Conservation (phyloP, 2,888 invertebrate species). For the Sceliomorpha sp. region DNA sequence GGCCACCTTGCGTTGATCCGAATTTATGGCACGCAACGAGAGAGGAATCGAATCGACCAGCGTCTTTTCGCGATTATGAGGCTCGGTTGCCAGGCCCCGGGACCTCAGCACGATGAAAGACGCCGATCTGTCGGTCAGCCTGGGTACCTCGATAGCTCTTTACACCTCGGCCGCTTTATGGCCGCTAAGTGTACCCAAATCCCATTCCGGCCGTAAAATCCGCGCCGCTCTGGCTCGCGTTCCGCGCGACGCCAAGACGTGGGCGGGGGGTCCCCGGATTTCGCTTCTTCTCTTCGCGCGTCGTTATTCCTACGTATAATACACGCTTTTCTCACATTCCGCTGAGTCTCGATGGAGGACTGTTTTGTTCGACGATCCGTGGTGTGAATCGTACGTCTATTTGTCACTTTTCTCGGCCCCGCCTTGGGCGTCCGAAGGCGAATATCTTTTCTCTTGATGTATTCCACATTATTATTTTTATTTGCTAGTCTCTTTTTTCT, state of each 20-base stretch:
- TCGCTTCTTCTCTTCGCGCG: conserved; percentile 17
- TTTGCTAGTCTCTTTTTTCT: too few species aligned
- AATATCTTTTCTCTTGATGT: too few species aligned
- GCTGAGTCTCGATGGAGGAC: conserved; percentile 13
- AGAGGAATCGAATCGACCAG: conserved; percentile 19
- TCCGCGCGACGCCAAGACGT: conserved; percentile 9
- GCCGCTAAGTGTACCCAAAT: conserved; percentile 77
- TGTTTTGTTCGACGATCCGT: conserved; percentile 9
- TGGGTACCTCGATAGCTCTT: conserved; percentile 69
- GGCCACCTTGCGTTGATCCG: conserved; percentile 5
- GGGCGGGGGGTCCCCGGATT: conserved; percentile 28
- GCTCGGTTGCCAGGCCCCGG: conserved; percentile 46
- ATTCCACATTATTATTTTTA: too few species aligned
- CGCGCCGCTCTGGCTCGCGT: conserved; percentile 45
- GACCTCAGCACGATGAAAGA: conserved; percentile 67
- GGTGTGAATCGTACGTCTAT: neutral
- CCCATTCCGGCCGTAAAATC: conserved; percentile 73
- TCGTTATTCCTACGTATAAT: conserved; percentile 35
- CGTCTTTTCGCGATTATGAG: conserved; percentile 32
- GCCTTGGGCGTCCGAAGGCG: neutral
- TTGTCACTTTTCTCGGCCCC: neutral
- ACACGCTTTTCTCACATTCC: conserved; percentile 31
- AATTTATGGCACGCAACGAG: conserved; percentile 14
- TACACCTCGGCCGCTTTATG: conserved; percentile 75
- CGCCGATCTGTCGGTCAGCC: conserved; percentile 62